Evolutionary conservation across 92 coral and sea anemone species (phyloP), one percentile per base, ranked within the genome.

Genomic region (Montipora capitata): DNA sequence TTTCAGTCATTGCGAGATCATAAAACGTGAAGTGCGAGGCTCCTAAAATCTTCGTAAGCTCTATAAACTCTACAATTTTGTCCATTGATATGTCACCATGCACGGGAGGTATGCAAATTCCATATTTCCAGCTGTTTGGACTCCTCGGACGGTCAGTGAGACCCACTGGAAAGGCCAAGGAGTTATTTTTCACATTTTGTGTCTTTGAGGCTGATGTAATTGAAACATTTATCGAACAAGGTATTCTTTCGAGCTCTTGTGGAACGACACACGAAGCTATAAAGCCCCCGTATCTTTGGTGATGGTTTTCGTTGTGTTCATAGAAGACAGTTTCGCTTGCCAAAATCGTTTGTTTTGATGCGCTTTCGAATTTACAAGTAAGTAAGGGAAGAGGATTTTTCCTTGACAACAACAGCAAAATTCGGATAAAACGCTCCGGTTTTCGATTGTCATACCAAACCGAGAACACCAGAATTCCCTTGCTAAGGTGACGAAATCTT

Each of bases 41-140:
- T 7, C 95, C 95, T 17, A 92, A 72, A 35, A 85, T 81, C 42
- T 76, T 72, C 18, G 88, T 57, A 7, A 92, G 88, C 67, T 92
- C 95, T 16, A 92, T 69, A 79, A 92, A 92, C 90, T 92, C 95
- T 16, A 90, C 61, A 54, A 92, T 11, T 40, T 64, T 71, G 38
- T 89, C 66, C 39, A 80, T 35, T 41, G 48, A 69, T 12, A 84
- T 35, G 13, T 76, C 68, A 10, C 88, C 95, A 39, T 79, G 79
- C 18, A 92, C 45, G 7, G 95, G 95, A 27, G 93, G 93, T 3
- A 75, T 66, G 18, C 95, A 92, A 67, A 92, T 70, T n/a, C 91
- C 77, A 83, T 92, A 92, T 49, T 56, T 74, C 61, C 51, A 16
- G 11, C 40, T 48, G n/a, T 7, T 14, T 11, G 61, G 3, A 13